Percentiles rank a stretch among this genome's conserved stretches.
Conservation (phyloP, 2,888 invertebrate species). For the Idaea biselata region DNA sequence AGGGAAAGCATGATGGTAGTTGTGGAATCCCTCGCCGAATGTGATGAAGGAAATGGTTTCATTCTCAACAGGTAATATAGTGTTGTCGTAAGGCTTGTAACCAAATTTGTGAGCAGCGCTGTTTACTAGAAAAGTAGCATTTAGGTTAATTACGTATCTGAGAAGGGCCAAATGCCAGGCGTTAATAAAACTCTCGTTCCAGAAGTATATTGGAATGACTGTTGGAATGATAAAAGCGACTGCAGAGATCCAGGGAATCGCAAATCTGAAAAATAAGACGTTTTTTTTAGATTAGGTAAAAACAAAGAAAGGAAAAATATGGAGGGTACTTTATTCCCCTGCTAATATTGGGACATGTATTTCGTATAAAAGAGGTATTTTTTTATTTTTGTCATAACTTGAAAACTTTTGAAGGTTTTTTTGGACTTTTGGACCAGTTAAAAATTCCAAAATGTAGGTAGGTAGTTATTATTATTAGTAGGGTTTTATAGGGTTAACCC, state of each 20-base stretch:
- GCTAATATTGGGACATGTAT: background rate
- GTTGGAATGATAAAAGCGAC: conserved; percentile 23
- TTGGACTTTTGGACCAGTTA: no score
- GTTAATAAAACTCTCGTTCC: conserved; percentile 20
- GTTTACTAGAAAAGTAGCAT: conserved; percentile 79
- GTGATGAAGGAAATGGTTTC: conserved; percentile 22
- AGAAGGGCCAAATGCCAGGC: conserved; percentile 27
- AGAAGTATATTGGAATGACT: conserved; percentile 19
- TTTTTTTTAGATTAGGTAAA: background rate
- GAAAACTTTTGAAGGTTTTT: no score
- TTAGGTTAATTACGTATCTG: conserved; percentile 12
- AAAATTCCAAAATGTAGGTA: no score
- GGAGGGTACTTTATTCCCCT: background rate
- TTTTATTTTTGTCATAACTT: no score
- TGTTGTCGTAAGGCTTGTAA: conserved; percentile 62
- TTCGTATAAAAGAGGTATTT: no score
- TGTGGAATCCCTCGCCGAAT: conserved; percentile 50
- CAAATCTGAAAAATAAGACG: conserved; percentile 22
- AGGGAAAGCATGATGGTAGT: conserved; percentile 50
- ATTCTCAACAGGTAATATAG: conserved; percentile 35
- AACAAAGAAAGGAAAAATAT: background rate
- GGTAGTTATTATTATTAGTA: no score
- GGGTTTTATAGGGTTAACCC: no score
- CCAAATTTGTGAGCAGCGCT: conserved; percentile 80
- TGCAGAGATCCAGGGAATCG: conserved; percentile 11